Conservation (phyloP, 2,113 vertebrate species). For the Ursus arctos region DNA sequence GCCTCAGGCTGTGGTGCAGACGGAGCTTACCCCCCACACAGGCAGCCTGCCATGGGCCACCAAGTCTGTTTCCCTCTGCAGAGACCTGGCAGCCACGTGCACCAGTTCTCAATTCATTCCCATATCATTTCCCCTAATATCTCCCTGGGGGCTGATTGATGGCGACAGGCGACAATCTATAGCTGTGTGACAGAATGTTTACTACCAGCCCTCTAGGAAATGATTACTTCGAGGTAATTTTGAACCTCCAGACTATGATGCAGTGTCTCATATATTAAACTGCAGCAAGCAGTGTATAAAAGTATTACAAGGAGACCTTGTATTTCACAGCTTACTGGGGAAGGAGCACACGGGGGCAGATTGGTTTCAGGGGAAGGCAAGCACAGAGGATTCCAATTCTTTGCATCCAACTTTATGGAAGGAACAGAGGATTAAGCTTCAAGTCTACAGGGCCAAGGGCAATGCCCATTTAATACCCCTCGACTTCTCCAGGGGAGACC, state of each 20-base stretch:
- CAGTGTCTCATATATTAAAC: conserved; percentile 74
- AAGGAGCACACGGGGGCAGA: neutral
- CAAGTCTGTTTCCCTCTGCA: neutral
- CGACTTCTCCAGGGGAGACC: neutral
- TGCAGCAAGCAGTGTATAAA: neutral
- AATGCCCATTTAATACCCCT: neutral
- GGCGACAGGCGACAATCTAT: conserved; percentile 65
- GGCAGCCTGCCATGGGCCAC: neutral
- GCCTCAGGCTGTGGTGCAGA: neutral
- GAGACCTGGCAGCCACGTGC: neutral
- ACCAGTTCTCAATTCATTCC: conserved; percentile 2
- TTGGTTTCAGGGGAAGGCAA: conserved; percentile 24
- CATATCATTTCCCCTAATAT: neutral
- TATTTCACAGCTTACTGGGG: conserved; percentile 35
- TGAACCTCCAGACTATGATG: conserved; percentile 70
- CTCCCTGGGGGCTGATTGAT: conserved; percentile 59
- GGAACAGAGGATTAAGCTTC: neutral
- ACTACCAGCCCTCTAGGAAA: conserved; percentile 71
- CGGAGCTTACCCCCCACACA: neutral
- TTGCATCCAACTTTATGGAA: neutral
- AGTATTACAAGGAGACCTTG: conserved; percentile 65
- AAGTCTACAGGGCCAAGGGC: neutral
- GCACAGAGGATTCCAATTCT: neutral
- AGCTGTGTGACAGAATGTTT: conserved; percentile 68
- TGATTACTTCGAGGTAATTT: conserved; percentile 76